Percentiles rank a stretch among this genome's conserved stretches.
phyloP scores from a whole-genome alignment of 2,888 invertebrate genomes.

The Volucella bombylans region DNA sequence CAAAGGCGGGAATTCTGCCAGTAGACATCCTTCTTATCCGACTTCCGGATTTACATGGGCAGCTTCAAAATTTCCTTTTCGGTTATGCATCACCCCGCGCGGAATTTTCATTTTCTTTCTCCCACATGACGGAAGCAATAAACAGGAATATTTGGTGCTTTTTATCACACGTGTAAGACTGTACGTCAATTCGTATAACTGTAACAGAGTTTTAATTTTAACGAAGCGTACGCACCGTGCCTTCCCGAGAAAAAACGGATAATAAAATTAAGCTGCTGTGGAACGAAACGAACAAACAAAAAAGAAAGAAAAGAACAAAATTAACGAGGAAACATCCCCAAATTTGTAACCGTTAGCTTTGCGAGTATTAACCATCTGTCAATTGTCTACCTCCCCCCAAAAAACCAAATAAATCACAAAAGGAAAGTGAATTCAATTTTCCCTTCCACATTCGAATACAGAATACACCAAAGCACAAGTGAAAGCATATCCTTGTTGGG shows the following conservation, averaged over 20 bases:
- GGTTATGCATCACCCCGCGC: conserved; percentile 26
- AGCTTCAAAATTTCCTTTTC: conserved; percentile 17
- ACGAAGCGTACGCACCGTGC: neutral
- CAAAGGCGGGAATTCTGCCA: no score
- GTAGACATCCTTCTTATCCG: conserved; percentile 6
- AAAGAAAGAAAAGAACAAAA: neutral
- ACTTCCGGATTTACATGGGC: conserved; percentile 19
- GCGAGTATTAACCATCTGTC: conserved; percentile 43
- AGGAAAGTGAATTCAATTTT: conserved; percentile 43
- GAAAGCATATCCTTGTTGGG: no score
- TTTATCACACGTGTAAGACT: conserved; percentile 33
- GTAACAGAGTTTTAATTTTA: conserved; percentile 27
- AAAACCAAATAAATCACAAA: conserved; percentile 51
- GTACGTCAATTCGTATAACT: conserved; percentile 23
- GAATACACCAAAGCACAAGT: neutral
- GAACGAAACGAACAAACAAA: neutral
- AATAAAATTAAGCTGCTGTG: neutral
- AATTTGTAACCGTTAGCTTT: conserved; percentile 38
- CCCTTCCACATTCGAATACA: neutral
- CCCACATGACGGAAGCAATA: conserved; percentile 27
- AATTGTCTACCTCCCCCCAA: conserved; percentile 43
- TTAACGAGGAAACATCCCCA: conserved; percentile 1
- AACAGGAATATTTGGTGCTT: conserved; percentile 22
- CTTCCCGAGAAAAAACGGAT: neutral
- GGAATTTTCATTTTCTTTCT: conserved; percentile 7